Percentiles rank a stretch among this genome's conserved stretches.
phyloP scores from a whole-genome alignment of 1,140 invertebrate genomes.

The Nymphalis io region DNA sequence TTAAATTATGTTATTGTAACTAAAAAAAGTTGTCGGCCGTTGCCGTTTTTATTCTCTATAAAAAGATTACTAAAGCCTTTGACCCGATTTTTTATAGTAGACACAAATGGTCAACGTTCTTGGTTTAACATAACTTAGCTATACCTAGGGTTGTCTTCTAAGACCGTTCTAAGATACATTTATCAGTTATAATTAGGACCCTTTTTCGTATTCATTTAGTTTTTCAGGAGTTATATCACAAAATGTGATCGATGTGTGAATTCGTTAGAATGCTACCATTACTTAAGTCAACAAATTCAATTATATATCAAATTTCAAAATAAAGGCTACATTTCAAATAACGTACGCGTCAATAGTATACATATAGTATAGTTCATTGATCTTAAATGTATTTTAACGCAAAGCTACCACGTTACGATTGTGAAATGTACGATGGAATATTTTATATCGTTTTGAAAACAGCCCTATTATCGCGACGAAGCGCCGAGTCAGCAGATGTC shows the following conservation, averaged over 20 bases:
- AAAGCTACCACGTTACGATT: background rate
- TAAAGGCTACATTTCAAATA: no score
- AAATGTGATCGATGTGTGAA: no score
- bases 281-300: no score
- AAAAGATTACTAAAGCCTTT: conserved; percentile 27
- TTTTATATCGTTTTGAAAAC: background rate
- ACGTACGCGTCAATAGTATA: no score
- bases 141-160: conserved; percentile 23
- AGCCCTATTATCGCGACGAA: background rate
- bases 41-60: conserved; percentile 15
- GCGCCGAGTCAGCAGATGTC: conserved; percentile 18
- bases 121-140: conserved; percentile 34
- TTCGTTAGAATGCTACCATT: no score
- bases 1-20: background rate
- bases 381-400: background rate
- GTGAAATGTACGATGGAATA: background rate
- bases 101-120: conserved; percentile 36
- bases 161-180: background rate
- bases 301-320: no score
- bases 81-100: conserved; percentile 33
- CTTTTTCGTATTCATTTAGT: no score
- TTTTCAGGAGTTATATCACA: no score
- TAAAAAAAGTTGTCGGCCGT: background rate
- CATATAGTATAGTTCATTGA: no score
- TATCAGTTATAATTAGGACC: no score